phyloP scores from a whole-genome alignment of 2,888 invertebrate genomes.

The Watsonalla cultraria region DNA sequence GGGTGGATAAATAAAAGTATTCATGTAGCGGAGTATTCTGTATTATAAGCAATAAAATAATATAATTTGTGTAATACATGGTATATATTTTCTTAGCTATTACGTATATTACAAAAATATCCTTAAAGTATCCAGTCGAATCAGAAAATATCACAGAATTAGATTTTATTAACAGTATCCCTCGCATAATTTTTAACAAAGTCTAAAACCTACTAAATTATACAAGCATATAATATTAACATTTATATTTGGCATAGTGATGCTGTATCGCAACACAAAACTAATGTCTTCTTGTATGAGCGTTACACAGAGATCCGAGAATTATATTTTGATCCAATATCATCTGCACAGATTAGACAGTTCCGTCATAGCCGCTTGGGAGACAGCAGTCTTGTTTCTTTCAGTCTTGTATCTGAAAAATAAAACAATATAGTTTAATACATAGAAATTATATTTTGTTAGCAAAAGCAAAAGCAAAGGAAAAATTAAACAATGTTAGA shows the following conservation, averaged over 20 bases:
- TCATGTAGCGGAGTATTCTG: too few relatives aligned
- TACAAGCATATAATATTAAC: neutral
- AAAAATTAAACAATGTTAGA: too few relatives aligned
- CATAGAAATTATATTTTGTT: too few relatives aligned
- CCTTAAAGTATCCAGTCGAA: constrained; percentile 52
- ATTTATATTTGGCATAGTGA: constrained; percentile 20
- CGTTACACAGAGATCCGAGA: constrained; percentile 5
- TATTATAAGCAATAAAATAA: constrained; percentile 5
- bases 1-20: too few relatives aligned
- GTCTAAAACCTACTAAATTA: too few relatives aligned
- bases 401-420: constrained; percentile 60
- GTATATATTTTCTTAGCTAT: constrained; percentile 15
- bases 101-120: constrained; percentile 47
- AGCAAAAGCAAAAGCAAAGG: too few relatives aligned
- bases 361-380: constrained; percentile 63
- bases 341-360: constrained; percentile 60
- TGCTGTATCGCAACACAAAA: neutral
- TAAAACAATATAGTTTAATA: too few relatives aligned
- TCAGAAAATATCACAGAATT: constrained; percentile 64
- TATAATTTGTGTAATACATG: constrained; percentile 12
- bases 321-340: constrained; percentile 28
- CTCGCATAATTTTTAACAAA: too few relatives aligned
- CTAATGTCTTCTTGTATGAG: constrained; percentile 2
- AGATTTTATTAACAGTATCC: constrained; percentile 7
- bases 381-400: constrained; percentile 55